phyloP scores from a whole-genome alignment of 2,888 invertebrate genomes.

The Stenodema calcarata region DNA sequence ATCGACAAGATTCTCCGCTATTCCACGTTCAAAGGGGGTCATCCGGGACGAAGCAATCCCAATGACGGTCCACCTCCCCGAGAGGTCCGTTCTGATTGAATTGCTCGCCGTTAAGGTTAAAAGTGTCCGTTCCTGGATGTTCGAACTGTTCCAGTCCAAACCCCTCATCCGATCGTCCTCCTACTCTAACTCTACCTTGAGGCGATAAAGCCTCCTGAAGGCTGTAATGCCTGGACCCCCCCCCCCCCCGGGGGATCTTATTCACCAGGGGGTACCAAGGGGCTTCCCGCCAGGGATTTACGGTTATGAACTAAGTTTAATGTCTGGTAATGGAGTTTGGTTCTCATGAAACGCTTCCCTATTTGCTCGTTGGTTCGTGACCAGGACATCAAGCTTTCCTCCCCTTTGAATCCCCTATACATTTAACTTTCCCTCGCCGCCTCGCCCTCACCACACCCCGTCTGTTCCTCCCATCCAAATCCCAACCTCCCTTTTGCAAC shows the following conservation, averaged over 20 bases:
- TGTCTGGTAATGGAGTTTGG: slow-evolving; percentile 45
- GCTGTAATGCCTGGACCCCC: not conserved
- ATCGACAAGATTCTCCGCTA: not conserved
- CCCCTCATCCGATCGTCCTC: not conserved
- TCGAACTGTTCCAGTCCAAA: not conserved
- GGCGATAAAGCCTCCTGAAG: slow-evolving; percentile 12
- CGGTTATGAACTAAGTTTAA: slow-evolving; percentile 45
- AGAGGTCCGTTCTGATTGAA: slow-evolving; percentile 27
- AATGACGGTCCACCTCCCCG: not conserved
- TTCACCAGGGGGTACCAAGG: slow-evolving; percentile 24
- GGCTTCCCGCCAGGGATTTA: slow-evolving; percentile 18
- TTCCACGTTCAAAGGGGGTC: not conserved
- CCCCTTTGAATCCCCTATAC: slow-evolving; percentile 9
- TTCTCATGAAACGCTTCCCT: slow-evolving; percentile 44
- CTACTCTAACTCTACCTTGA: not conserved
- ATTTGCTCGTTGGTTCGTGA: slow-evolving; percentile 43
- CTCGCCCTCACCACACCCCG: no score
- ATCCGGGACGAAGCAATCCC: not conserved
- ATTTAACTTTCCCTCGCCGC: slow-evolving; percentile 3
- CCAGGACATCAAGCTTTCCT: slow-evolving; percentile 27
- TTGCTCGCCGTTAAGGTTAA: slow-evolving; percentile 40
- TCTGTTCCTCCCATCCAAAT: no score
- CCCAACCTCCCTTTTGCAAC: not conserved
- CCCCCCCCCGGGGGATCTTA: not conserved
- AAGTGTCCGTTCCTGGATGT: not conserved